Conservation (phyloP, 2,797 vertebrate genomes). For the Sebastes cheni region DNA sequence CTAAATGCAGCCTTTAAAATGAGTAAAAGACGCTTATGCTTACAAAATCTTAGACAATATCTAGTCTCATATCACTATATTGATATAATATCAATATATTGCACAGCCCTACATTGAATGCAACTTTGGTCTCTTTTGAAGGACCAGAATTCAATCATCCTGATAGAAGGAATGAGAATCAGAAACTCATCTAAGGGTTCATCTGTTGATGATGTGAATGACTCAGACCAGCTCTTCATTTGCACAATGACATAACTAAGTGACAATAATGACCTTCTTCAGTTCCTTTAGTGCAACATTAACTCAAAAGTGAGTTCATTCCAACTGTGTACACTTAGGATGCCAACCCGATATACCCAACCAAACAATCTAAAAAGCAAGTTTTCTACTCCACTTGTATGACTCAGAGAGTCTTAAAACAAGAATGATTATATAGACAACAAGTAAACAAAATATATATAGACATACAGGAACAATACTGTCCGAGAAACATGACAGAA, state of each 20-base stretch:
- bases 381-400: background rate
- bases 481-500: background rate
- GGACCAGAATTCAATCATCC: background rate
- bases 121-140: background rate
- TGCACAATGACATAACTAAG: background rate
- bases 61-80: too few species aligned
- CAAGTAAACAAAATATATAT: background rate
- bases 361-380: background rate
- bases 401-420: background rate
- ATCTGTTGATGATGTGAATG: background rate
- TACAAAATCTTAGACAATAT: too few species aligned
- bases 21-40: too few species aligned
- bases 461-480: background rate
- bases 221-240: background rate
- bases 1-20: too few species aligned
- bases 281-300: background rate
- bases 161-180: background rate
- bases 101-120: background rate
- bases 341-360: too few species aligned
- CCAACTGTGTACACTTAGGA: background rate
- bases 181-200: background rate
- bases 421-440: background rate
- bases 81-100: too few species aligned
- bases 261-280: background rate
- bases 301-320: background rate